A percentile compares a stretch with the other conserved stretches of the same genome.
These are phyloP conservation scores for Helicorthomorpha holstii DNA, from an alignment of 1,140 invertebrate species.

Conservation along the genomic window DNA sequence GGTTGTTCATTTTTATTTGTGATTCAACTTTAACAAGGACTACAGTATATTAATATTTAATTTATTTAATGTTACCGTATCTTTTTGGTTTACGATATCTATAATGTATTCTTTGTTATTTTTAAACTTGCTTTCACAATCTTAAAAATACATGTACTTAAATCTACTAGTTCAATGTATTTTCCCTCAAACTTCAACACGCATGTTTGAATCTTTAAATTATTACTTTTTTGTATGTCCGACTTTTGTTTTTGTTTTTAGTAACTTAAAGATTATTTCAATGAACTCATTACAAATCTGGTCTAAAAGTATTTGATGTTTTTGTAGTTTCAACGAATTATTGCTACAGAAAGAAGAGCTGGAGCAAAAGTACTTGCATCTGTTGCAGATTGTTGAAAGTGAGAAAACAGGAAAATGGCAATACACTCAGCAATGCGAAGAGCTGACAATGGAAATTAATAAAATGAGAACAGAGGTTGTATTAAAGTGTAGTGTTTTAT, in stretches of 20 bases:
- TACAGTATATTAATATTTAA: constrained; percentile 2
- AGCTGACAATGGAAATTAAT: constrained; percentile 70
- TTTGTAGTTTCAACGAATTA: constrained; percentile 74
- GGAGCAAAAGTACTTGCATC: constrained; percentile 81
- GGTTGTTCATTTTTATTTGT: constrained; percentile 3
- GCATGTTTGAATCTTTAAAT: no score
- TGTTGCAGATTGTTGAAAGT: constrained; percentile 80
- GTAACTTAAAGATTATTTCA: not conserved
- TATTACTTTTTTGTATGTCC: no score
- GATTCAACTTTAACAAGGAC: not conserved
- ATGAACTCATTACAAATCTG: not conserved
- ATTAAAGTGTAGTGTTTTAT: no score
- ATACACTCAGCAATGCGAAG: constrained; percentile 81
- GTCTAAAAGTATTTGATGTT: constrained; percentile 7
- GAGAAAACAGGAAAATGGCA: constrained; percentile 87
- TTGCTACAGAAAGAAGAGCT: constrained; percentile 78
- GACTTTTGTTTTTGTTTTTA: no score
- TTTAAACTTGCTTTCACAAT: not conserved
- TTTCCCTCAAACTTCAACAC: no score
- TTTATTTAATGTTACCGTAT: not conserved
- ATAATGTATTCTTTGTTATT: not conserved
- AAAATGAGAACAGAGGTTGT: constrained; percentile 79
- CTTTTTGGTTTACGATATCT: not conserved
- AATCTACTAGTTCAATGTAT: no score
- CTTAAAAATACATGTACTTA: not conserved